phyloP scores from a whole-genome alignment of 2,113 vertebrate species.

The Lepus europaeus region DNA sequence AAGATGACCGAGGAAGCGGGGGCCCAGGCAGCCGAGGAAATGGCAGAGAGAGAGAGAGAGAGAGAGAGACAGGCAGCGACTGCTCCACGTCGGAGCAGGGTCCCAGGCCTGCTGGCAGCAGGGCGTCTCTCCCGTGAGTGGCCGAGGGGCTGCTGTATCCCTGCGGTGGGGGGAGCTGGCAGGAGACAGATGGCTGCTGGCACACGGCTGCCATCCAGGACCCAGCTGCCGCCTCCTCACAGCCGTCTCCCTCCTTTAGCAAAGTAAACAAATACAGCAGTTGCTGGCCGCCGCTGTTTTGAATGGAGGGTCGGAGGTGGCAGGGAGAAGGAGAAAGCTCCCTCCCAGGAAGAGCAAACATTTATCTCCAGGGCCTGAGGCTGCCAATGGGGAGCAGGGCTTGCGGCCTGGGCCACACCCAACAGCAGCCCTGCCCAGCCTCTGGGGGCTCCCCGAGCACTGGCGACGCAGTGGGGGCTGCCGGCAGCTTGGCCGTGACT shows the following conservation, averaged over 20 bases:
- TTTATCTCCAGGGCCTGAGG: neutral
- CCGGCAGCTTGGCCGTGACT: too few species aligned
- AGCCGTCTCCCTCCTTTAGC: neutral
- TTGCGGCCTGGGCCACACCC: fast-evolving
- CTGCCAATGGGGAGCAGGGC: neutral
- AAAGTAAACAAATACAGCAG: slow-evolving; percentile 67
- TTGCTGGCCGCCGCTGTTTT: slow-evolving; percentile 16
- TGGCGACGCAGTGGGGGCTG: neutral
- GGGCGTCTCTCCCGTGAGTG: neutral
- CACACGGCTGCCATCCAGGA: neutral
- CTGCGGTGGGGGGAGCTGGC: neutral
- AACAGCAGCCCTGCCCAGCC: neutral
- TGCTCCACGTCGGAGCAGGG: fast-evolving
- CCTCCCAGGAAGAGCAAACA: fast-evolving
- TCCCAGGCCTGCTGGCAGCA: neutral
- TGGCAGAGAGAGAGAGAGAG: neutral
- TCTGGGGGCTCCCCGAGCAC: neutral
- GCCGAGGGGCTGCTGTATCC: neutral
- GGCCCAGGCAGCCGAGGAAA: neutral
- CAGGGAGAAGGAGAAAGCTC: neutral
- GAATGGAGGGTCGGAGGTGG: neutral
- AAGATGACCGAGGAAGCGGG: neutral
- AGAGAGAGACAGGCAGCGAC: neutral
- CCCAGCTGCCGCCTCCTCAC: neutral
- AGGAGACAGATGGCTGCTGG: slow-evolving; percentile 46